Evolutionary conservation across 23 tunicate species (phyloP).

Genomic region (Halocynthia roretzi): DNA sequence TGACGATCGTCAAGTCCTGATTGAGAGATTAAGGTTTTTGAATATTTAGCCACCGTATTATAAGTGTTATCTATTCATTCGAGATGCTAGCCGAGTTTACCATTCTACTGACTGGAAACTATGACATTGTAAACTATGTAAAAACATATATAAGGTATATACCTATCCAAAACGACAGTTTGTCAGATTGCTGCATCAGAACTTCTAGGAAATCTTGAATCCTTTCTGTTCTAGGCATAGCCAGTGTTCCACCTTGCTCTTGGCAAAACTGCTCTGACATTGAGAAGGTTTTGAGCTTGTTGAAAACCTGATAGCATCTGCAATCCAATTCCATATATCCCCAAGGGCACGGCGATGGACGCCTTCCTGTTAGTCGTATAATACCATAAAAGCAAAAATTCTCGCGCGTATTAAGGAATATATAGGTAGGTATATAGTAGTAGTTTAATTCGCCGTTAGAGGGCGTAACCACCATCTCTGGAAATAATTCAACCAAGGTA

Average conservation of each 20-base stretch:
- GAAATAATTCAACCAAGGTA: too few species aligned
- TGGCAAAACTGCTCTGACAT: constrained; percentile 31
- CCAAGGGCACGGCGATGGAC: constrained; percentile 44
- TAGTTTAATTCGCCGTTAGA: too few species aligned
- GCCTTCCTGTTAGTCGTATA: constrained; percentile 16
- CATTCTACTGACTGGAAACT: background rate
- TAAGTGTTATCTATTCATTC: too few species aligned
- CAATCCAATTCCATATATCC: constrained; percentile 65
- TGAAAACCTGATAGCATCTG: constrained; percentile 50
- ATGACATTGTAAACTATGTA: background rate
- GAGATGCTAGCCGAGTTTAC: too few species aligned
- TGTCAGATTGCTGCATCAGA: constrained; percentile 65
- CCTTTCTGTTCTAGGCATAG: constrained; percentile 63
- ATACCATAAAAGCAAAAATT: too few species aligned
- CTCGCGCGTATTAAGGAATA: too few species aligned
- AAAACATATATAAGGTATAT: background rate
- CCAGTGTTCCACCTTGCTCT: constrained; percentile 41
- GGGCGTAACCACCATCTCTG: too few species aligned
- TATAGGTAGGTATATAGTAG: too few species aligned
- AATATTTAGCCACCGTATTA: too few species aligned
- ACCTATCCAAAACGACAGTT: constrained; percentile 72
- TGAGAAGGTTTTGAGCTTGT: constrained; percentile 33
- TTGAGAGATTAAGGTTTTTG: background rate
- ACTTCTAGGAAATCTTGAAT: constrained; percentile 67
- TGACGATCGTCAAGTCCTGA: constrained; percentile 45